Evolutionary conservation across 1,140 invertebrate genomes (phyloP).

Genomic region (Trichonephila inaurata): DNA sequence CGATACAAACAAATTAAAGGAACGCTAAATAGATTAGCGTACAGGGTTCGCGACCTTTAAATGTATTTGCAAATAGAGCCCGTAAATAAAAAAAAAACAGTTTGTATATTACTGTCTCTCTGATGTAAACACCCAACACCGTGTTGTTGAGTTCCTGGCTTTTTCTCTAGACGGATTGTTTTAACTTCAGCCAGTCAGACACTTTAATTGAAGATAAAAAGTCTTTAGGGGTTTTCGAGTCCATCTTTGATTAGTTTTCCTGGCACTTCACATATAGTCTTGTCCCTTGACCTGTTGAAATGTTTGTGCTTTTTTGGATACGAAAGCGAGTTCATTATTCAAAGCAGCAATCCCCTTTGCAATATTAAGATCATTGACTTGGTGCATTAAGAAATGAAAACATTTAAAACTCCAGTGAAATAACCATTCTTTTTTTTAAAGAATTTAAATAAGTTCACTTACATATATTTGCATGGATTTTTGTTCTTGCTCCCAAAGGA

Average conservation of each 20-base stretch:
- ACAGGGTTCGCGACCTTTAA: conserved; percentile 36
- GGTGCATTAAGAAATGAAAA: not conserved
- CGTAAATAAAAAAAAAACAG: conserved; percentile 27
- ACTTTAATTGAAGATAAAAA: conserved; percentile 39
- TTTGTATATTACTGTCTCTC: not conserved
- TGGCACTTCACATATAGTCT: not conserved
- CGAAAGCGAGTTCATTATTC: not conserved
- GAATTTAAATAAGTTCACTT: too few species aligned
- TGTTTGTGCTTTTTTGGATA: not conserved
- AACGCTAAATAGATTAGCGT: not conserved
- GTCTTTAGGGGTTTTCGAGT: not conserved
- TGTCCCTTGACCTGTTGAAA: not conserved
- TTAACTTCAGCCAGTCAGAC: not conserved
- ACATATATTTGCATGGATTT: too few species aligned
- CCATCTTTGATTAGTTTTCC: not conserved
- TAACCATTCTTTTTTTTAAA: too few species aligned
- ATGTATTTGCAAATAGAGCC: not conserved
- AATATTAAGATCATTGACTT: not conserved
- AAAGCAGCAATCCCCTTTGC: not conserved
- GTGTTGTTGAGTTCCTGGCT: not conserved
- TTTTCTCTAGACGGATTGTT: not conserved
- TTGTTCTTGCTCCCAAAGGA: too few species aligned
- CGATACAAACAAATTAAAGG: not conserved
- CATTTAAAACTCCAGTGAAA: too few species aligned
- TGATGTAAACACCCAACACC: not conserved